Evolutionary conservation across 2,797 vertebrate genomes (phyloP).

Genomic region (Sebastiscus tertius): DNA sequence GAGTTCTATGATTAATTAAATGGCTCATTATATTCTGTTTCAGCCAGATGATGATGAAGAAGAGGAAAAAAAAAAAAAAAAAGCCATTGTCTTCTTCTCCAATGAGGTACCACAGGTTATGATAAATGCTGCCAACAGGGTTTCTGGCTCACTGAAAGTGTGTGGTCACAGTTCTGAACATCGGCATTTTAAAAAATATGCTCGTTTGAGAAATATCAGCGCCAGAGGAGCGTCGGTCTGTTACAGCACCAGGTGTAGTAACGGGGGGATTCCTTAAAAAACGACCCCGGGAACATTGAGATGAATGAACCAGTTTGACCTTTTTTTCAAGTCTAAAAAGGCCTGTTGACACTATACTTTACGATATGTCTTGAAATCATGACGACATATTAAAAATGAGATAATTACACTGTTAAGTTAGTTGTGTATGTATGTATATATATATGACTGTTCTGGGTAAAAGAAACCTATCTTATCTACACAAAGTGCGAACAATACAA

Average conservation of each 20-base stretch:
- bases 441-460: conserved; percentile 26
- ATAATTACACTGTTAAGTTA: conserved; percentile 38
- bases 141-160: conserved; percentile 33
- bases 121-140: conserved; percentile 33
- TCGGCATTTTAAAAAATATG: conserved; percentile 31
- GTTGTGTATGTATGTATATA: not conserved
- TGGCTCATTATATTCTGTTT: conserved; percentile 22
- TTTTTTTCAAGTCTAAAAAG: conserved; percentile 58
- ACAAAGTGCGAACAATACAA: conserved; percentile 81
- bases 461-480: conserved; percentile 64
- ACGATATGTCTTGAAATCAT: conserved; percentile 54
- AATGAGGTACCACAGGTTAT: conserved; percentile 57
- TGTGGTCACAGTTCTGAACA: conserved; percentile 59
- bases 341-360: conserved; percentile 40
- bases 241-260: conserved; percentile 77
- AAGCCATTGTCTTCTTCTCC: conserved; percentile 22
- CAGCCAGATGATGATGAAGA: conserved; percentile 7
- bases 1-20: not conserved
- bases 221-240: conserved; percentile 58
- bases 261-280: conserved; percentile 38
- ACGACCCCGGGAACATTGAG: conserved; percentile 58
- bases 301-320: conserved; percentile 63
- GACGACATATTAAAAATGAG: conserved; percentile 25
- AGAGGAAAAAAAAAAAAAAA: not conserved
- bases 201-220: conserved; percentile 47